Evolutionary conservation across 2,113 vertebrate genomes (phyloP).

Genomic region (Erpornis zantholeuca): DNA sequence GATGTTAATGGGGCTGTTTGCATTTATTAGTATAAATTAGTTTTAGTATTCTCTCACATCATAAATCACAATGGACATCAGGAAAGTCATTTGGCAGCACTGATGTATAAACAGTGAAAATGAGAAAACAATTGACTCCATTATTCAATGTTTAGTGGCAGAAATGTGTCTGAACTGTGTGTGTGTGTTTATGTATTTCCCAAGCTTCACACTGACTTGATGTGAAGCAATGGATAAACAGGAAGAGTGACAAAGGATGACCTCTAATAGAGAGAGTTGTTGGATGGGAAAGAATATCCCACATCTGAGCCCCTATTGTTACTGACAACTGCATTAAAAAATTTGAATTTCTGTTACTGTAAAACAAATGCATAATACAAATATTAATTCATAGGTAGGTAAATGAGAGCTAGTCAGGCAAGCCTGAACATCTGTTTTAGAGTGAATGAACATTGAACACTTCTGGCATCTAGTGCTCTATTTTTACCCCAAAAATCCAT

Average conservation of each 20-base stretch:
- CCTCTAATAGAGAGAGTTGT: neutral
- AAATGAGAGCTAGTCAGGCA: neutral
- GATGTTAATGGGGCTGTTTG: conserved; percentile 11
- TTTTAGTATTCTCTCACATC: neutral
- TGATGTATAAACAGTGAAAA: conserved; percentile 9
- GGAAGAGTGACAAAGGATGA: neutral
- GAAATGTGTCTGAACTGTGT: neutral
- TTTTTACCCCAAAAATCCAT: conserved; percentile 14
- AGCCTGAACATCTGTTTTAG: neutral
- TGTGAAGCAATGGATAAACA: neutral
- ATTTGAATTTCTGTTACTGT: neutral
- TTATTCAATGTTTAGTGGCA: neutral
- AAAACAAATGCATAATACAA: neutral
- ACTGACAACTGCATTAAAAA: neutral
- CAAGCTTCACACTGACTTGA: neutral
- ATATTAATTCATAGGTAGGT: neutral
- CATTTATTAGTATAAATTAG: conserved; percentile 15
- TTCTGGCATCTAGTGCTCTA: conserved; percentile 11
- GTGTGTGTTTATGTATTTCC: neutral
- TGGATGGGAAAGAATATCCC: neutral
- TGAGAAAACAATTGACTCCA: neutral
- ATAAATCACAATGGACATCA: neutral
- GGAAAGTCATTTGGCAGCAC: neutral
- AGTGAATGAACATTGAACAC: neutral
- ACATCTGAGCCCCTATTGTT: neutral